Conservation (phyloP, 53 echinoderm and acorn worm species). For the Paelopatides confundens region DNA sequence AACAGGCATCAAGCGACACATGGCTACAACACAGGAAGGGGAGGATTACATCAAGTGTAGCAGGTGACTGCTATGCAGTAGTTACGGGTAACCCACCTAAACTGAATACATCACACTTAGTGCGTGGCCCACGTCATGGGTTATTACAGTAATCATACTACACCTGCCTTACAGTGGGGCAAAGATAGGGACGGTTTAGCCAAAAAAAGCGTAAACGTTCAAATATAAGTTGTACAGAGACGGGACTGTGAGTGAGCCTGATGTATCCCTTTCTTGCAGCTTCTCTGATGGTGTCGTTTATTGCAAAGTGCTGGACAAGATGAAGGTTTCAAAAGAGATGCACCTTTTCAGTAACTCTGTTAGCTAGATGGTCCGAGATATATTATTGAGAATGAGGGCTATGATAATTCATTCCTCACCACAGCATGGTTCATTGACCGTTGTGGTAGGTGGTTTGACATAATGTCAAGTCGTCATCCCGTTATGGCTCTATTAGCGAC, state of each 20-base stretch:
- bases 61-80: constrained; percentile 31
- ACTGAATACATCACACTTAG: too few species aligned
- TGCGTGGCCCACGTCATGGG: constrained; percentile 47
- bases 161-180: constrained; percentile 67
- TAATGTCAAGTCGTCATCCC: not conserved
- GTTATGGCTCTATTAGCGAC: not conserved
- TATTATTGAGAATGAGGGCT: not conserved
- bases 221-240: constrained; percentile 48
- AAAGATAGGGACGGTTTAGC: constrained; percentile 65
- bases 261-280: constrained; percentile 68
- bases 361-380: too few species aligned
- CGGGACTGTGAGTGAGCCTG: constrained; percentile 58
- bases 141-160: constrained; percentile 57
- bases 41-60: constrained; percentile 68
- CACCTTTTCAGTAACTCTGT: too few species aligned
- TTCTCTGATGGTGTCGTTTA: too few species aligned
- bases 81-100: constrained; percentile 13
- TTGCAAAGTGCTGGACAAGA: too few species aligned
- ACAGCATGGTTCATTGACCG: not conserved
- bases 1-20: too few species aligned
- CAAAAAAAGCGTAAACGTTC: constrained; percentile 50
- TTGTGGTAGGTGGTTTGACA: not conserved
- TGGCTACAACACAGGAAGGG: too few species aligned
- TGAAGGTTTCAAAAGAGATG: too few species aligned
- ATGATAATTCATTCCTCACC: not conserved